phyloP scores from a whole-genome alignment of 2,797 vertebrate genomes.

The Valencia hispanica region DNA sequence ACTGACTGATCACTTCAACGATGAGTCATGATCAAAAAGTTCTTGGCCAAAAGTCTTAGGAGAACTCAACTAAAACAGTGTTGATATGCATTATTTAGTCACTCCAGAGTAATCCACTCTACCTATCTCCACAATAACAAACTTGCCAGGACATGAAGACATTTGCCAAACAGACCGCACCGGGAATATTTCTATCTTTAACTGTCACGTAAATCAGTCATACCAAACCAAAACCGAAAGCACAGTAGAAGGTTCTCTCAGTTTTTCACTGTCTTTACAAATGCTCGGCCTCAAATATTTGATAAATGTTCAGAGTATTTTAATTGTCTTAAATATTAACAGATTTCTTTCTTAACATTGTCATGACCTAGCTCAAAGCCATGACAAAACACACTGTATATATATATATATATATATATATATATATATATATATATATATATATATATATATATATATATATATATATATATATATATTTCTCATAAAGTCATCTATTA shows the following conservation, averaged over 20 bases:
- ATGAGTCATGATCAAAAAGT: neutral
- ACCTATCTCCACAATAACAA: neutral
- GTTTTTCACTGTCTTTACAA: neutral
- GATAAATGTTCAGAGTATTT: neutral
- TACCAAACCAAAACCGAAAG: neutral
- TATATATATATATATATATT: too few relatives aligned
- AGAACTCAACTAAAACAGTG: neutral
- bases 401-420: too few relatives aligned
- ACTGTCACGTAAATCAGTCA: neutral
- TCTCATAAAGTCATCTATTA: too few relatives aligned
- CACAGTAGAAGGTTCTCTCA: neutral
- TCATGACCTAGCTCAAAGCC: too few relatives aligned
- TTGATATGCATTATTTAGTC: neutral
- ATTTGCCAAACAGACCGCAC: neutral
- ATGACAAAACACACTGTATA: too few relatives aligned
- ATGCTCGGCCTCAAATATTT: neutral
- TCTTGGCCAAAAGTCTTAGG: neutral
- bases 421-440: too few relatives aligned
- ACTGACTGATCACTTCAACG: too few relatives aligned
- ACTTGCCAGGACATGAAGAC: neutral
- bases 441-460: too few relatives aligned
- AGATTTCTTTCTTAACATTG: too few relatives aligned
- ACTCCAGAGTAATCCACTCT: neutral
- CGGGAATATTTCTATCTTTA: neutral
- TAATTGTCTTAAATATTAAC: too few relatives aligned